Evolutionary conservation across 37 sponge, comb jelly and placozoan genomes (phyloP), one percentile per base, ranked within the genome.

Genomic region (Spongia lamella): DNA sequence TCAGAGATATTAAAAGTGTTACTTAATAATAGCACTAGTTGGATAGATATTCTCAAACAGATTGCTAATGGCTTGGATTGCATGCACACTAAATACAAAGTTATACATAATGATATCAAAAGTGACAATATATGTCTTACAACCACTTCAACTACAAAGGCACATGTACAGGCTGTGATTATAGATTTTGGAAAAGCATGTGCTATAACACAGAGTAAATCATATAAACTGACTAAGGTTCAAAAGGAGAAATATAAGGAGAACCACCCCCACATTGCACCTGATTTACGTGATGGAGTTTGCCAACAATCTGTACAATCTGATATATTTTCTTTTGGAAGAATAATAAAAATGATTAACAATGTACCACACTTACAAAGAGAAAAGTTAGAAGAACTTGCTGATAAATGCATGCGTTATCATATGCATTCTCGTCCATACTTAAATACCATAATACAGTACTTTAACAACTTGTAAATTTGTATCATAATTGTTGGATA

Each of bases 131-230:
- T 63, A 27, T 31, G 24, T 15, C 32, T 63, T 27, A 34, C 3
- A 31, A 3, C 32, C 34, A 63, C 14, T 26, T 27, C 29, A 34
- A 30, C 64, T 34, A 63, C 17, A 3, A 35, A 31, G 29, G n/a
- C n/a, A n/a, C n/a, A n/a, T n/a, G 7, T 63, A 63, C 30, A 63
- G 30, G 32, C 64, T 27, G 62, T 75, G 11, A 34, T 75, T 21
- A 75, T 75, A 35, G 75, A 57, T 20, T 75, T 75, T 75, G 62
- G 56, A 7, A 75, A 75, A 75, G 38, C 75, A 24, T 59, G 61
- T 22, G 14, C 29, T 27, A 40, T 59, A 14, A 32, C 30, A 9
- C 2, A 75, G 14, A 62, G 62, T 4, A 52, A 19, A 56, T 37
- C 7, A 7, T 75, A 59, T 32, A 15, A 7, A 21, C 58, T 75